phyloP scores from a whole-genome alignment of 2,113 vertebrate species.

The Paralichthys olivaceus region DNA sequence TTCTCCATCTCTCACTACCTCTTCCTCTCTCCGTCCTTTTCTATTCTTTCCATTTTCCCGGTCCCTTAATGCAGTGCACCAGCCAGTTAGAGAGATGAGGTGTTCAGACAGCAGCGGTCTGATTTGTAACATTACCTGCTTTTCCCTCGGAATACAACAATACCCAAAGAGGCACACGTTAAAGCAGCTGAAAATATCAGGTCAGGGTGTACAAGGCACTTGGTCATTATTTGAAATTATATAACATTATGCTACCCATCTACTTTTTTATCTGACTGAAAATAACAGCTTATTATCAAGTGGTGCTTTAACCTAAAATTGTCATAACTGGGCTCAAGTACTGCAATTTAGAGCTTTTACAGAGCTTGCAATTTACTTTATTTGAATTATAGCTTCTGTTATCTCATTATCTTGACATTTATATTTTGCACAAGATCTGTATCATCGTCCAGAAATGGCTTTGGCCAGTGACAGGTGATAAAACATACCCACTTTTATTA shows the following conservation, averaged over 20 bases:
- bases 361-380: slow-evolving; percentile 22
- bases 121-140: slow-evolving; percentile 33
- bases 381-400: slow-evolving; percentile 20
- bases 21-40: slow-evolving; percentile 1
- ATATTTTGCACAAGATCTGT: background rate
- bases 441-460: slow-evolving; percentile 24
- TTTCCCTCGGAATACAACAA: slow-evolving; percentile 39
- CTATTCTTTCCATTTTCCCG: background rate
- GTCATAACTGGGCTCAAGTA: slow-evolving; percentile 30
- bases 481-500: slow-evolving; percentile 1
- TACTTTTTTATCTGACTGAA: slow-evolving; percentile 45
- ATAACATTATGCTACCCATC: slow-evolving; percentile 32
- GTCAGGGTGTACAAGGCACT: slow-evolving; percentile 23
- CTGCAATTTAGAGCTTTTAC: slow-evolving; percentile 40
- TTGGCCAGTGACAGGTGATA: background rate
- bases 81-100: slow-evolving; percentile 2
- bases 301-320: slow-evolving; percentile 42
- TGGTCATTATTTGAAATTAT: slow-evolving; percentile 67
- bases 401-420: slow-evolving; percentile 6
- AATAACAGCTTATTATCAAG: slow-evolving; percentile 42
- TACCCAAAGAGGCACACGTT: slow-evolving; percentile 27
- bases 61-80: slow-evolving; percentile 9
- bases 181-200: slow-evolving; percentile 45
- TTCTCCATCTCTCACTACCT: background rate
- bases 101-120: slow-evolving; percentile 25